phyloP scores from a whole-genome alignment of 2,113 vertebrate genomes.

The Ovibos moschatus region DNA sequence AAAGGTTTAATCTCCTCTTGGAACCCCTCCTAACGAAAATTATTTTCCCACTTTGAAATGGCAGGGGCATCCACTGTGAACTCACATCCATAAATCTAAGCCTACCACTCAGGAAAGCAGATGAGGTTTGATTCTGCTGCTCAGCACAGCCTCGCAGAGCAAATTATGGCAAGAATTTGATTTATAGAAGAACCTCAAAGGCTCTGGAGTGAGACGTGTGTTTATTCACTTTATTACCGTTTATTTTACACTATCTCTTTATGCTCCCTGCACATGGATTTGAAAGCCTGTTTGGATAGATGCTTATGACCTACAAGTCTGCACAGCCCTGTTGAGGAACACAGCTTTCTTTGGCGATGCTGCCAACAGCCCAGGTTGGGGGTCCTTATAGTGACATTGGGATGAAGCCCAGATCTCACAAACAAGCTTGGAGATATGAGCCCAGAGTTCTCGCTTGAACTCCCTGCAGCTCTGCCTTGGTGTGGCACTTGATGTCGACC shows the following conservation, averaged over 20 bases:
- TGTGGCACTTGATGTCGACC: background rate
- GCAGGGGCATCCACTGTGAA: slow-evolving; percentile 62
- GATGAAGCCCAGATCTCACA: background rate
- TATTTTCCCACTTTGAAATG: slow-evolving; percentile 73
- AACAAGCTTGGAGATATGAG: background rate
- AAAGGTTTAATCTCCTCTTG: slow-evolving; percentile 73
- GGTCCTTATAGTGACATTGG: background rate
- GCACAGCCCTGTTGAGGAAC: background rate
- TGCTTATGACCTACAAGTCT: slow-evolving; percentile 38
- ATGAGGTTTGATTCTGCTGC: slow-evolving; percentile 35
- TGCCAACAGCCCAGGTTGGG: background rate
- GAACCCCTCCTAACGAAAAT: slow-evolving; percentile 73
- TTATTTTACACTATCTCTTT: slow-evolving; percentile 73
- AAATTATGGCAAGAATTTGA: slow-evolving; percentile 64
- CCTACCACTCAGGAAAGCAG: slow-evolving; percentile 58
- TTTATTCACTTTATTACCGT: slow-evolving; percentile 64
- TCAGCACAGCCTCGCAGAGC: slow-evolving; percentile 28
- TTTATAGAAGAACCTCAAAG: slow-evolving; percentile 65
- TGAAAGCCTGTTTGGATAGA: slow-evolving; percentile 63
- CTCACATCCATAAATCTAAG: slow-evolving; percentile 70
- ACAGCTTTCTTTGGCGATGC: background rate
- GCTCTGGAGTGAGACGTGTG: slow-evolving; percentile 47
- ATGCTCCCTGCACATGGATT: slow-evolving; percentile 67
- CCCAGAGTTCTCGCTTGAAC: background rate
- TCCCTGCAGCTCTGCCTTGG: background rate